Conservation (phyloP, 2,113 vertebrate genomes). For the Pica pica region DNA sequence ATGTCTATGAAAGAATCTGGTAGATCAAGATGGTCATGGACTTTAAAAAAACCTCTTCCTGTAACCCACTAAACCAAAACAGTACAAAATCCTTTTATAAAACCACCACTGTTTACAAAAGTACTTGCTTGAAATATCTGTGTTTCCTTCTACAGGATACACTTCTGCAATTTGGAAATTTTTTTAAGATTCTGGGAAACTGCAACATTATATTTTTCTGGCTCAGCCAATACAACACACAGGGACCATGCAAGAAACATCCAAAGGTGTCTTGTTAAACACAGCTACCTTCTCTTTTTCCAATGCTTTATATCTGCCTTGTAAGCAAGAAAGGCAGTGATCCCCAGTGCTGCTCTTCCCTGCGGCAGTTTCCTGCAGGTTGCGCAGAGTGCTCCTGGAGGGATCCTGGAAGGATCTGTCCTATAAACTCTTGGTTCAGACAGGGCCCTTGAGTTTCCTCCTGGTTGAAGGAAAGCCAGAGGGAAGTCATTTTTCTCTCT, state of each 20-base stretch:
- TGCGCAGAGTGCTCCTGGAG: not conserved
- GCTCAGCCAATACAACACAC: not conserved
- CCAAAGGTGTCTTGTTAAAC: not conserved
- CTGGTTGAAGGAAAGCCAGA: not conserved
- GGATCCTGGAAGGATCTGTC: not conserved
- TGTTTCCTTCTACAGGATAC: not conserved
- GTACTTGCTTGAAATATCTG: not conserved
- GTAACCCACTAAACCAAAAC: not conserved
- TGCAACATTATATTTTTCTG: not conserved
- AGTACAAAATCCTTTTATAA: not conserved
- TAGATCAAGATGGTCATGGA: not conserved
- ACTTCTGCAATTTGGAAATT: not conserved
- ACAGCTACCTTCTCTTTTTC: not conserved
- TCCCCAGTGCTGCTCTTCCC: not conserved
- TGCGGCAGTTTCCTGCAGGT: not conserved
- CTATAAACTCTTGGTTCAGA: not conserved
- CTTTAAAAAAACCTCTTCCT: not conserved
- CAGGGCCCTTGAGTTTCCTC: not conserved
- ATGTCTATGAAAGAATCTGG: not conserved
- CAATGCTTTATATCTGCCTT: not conserved
- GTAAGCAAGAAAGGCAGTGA: not conserved
- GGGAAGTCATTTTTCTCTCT: not conserved
- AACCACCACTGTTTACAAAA: not conserved
- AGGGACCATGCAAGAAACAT: accelerated
- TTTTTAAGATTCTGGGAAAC: not conserved